Percentiles rank a stretch among this genome's conserved stretches.
These are phyloP conservation scores for Unio pictorum DNA, from an alignment of 2,888 invertebrate genomes.

Conservation along the genomic window DNA sequence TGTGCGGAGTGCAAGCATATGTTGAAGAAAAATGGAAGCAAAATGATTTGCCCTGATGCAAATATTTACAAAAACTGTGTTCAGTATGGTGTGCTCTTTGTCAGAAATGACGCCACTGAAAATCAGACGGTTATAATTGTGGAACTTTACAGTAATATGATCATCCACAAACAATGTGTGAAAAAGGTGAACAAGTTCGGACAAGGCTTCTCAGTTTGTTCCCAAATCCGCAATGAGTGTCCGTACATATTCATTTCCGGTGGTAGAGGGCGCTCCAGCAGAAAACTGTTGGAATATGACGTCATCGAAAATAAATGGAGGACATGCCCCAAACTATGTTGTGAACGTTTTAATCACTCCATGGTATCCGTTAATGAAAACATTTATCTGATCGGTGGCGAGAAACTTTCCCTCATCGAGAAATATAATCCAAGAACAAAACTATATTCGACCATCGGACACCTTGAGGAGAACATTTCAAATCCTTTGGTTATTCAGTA, in stretches of 20 bases:
- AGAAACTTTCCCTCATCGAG: slow-evolving; percentile 8
- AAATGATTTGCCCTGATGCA: too few species aligned
- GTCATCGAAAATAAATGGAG: slow-evolving; percentile 21
- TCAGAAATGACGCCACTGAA: too few species aligned
- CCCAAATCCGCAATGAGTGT: too few species aligned
- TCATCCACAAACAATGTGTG: too few species aligned
- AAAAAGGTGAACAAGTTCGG: too few species aligned
- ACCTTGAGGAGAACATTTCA: slow-evolving; percentile 12
- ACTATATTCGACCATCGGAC: slow-evolving; percentile 4
- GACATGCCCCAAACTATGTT: slow-evolving; percentile 4
- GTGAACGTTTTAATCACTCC: slow-evolving; percentile 7
- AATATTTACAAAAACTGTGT: too few species aligned
- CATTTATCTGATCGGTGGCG: slow-evolving; percentile 17
- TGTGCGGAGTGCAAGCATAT: too few species aligned
- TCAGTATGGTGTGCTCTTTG: too few species aligned
- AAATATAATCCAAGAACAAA: slow-evolving; percentile 8
- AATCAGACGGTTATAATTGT: too few species aligned
- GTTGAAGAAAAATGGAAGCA: too few species aligned
- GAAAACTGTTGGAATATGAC: slow-evolving; percentile 10
- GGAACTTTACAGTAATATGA: too few species aligned
- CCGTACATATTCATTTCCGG: slow-evolving; percentile 23
- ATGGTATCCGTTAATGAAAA: slow-evolving; percentile 7
- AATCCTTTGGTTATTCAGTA: slow-evolving; percentile 3
- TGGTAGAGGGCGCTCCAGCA: slow-evolving; percentile 11
- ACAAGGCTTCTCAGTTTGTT: too few species aligned